A percentile compares a stretch with the other conserved stretches of the same genome.
Conservation (phyloP, 2,113 vertebrate species). For the Suricata suricatta region DNA sequence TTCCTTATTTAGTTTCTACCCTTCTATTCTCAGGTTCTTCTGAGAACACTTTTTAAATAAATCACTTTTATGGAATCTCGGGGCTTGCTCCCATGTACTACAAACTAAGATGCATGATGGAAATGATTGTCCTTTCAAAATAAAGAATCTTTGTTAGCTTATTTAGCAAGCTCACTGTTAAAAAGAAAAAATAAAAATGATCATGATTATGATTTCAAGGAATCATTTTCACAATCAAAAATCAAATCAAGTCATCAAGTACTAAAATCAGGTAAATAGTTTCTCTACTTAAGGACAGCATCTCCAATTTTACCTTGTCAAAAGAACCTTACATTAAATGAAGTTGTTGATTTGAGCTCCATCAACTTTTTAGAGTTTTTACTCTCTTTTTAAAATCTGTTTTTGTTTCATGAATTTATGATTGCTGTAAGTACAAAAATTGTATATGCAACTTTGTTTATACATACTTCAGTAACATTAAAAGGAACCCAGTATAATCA, state of each 20-base stretch:
- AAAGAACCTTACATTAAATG: slow-evolving; percentile 32
- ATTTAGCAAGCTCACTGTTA: background rate
- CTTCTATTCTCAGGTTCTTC: background rate
- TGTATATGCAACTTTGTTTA: background rate
- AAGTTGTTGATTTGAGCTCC: background rate
- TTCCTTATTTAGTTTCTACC: background rate
- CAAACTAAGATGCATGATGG: background rate
- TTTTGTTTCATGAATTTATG: slow-evolving; percentile 1
- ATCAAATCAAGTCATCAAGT: background rate
- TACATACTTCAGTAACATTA: background rate
- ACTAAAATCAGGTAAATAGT: slow-evolving; percentile 1
- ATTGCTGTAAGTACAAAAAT: background rate
- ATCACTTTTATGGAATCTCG: background rate
- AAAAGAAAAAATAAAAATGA: background rate
- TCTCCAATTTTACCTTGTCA: slow-evolving; percentile 2
- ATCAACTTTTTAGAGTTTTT: background rate
- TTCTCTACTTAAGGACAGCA: background rate
- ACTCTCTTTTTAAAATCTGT: background rate
- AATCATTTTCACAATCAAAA: slow-evolving; percentile 46
- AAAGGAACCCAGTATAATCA: background rate
- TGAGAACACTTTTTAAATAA: background rate
- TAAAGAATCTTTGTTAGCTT: background rate
- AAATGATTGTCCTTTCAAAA: background rate
- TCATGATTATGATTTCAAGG: background rate
- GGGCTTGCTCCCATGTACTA: too few relatives aligned